Evolutionary conservation across 2,113 vertebrate species (phyloP), one percentile per base, ranked within the genome.

Genomic region (Canis aureus): DNA sequence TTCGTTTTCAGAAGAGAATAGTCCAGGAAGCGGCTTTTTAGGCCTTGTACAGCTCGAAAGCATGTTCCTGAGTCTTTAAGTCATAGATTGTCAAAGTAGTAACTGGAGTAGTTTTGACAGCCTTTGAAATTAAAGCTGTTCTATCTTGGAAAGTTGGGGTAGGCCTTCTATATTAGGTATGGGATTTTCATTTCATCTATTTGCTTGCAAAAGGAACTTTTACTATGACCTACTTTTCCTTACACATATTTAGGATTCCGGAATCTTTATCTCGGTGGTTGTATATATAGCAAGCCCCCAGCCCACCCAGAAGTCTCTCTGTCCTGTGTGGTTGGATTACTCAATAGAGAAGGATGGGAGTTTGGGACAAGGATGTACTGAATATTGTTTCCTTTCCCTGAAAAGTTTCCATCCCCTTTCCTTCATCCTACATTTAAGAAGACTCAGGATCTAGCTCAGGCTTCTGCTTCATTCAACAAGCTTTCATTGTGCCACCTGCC

Each of bases 1-100:
- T 66, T 55, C 32, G 66, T 59, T 71, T 97, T 91, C 87, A 94
- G 67, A 92, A 51, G 74, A 95, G 59, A 91, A 53, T 80, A 91
- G 49, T 69, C 66, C 83, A 84, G 53, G 43, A 97, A 96, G 64
- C 11, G 1, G 10, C 80, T 82, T 81, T 87, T 69, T 79, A 43
- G 83, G 16, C 51, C 83, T 80, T 92, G 35, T 59, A n/a, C 19
- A 71, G 12, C 38, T 55, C 76, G 27, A 93, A 95, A 81, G 32
- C 23, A 22, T 74, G 60, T 78, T 91, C 43, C 27, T 27, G 5
- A 67, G 69, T 78, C 38, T 67, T 91, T 29, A 49, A 62, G 27
- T 91, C 43, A 13, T 22, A 67, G 73, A 80, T 19, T 80, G 25
- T 92, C 53, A 27, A 29, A 8, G 32, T 3, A 25, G 53, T 90